phyloP scores from a whole-genome alignment of 1,140 invertebrate genomes.

The Marisa cornuarietis region DNA sequence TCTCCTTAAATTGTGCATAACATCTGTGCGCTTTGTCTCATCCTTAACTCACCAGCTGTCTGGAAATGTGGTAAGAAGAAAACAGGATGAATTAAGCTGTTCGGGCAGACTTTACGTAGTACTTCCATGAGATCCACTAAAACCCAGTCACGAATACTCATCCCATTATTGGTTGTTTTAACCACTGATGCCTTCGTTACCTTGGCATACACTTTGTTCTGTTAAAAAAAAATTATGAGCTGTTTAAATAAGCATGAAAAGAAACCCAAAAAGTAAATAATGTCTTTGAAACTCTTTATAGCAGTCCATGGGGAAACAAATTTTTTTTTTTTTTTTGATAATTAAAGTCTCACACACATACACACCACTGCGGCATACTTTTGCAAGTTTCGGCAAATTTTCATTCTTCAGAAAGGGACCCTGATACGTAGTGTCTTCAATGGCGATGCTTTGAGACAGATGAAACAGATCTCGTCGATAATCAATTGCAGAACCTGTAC shows the following conservation, averaged over 20 bases:
- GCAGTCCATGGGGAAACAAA: no score
- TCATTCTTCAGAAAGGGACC: conserved; percentile 2
- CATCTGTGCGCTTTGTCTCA: no score
- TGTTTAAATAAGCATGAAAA: no score
- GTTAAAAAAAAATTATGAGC: background rate
- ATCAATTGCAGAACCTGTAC: conserved; percentile 12
- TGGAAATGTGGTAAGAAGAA: conserved; percentile 14
- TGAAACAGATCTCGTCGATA: conserved; percentile 10
- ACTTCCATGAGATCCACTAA: conserved; percentile 13
- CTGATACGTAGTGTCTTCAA: conserved; percentile 2
- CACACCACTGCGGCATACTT: background rate
- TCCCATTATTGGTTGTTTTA: background rate
- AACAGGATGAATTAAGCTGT: background rate
- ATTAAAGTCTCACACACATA: no score
- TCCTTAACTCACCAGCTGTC: conserved; percentile 5
- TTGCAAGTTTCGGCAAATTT: background rate
- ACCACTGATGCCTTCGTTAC: background rate
- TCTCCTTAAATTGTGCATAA: no score
- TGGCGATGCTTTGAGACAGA: conserved; percentile 13
- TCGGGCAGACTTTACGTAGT: background rate
- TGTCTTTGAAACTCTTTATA: no score
- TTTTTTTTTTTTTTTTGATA: no score
- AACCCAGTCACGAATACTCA: background rate
- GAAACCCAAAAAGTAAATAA: no score
- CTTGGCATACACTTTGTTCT: conserved; percentile 15